Base-by-base conservation (phyloP, 2,113 vertebrate genomes). In the Ardeotis arabs region DNA sequence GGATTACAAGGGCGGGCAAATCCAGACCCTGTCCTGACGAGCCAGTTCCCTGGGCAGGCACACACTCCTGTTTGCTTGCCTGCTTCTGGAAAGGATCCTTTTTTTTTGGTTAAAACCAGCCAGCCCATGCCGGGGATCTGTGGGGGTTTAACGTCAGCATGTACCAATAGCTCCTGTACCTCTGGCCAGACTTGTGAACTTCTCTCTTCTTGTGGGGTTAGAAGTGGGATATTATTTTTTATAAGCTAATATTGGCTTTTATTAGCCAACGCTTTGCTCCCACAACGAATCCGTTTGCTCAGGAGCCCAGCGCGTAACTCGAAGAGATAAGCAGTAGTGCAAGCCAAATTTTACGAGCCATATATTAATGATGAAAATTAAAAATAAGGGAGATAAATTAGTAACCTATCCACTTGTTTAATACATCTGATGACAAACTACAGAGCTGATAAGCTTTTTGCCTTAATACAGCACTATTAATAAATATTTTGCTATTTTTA, bases 281-380 rank as follows among this genome's bases (percentile, higher is more conserved):
- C n/a, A 8, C 22, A 18, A 45, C 0, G 1, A 49, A 74, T n/a
- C 74, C 33, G 1, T 37, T 50, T 19, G 17, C 74, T 74, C 60
- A 5, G 74, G 75, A 84, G 67, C 67, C 28, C 0, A 0, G 23
- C 50, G 47, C 60, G 20, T 12, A 53, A 74, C 53, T 16, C 6
- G 52, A 33, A 87, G 74, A 37, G 8, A 72, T 2, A 33, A 87
- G 91, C 87, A 96, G 75, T 27, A 28, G 31, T 28, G 84, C 79
- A 81, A 92, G 84, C 67, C 3, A 14, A 27, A 59, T 78, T 93
- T 94, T 88, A 90, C 28, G 1, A 95, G 84, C 82, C 33, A 4
- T 39, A 15, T 59, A 47, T 97, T 97, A 95, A 94, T 78, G 85
- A 89, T 60, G 89, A 44, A 67, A 84, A 95, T 97, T 97, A 96